Conservation (phyloP, 1,140 invertebrate species). For the Bombus picipes region DNA sequence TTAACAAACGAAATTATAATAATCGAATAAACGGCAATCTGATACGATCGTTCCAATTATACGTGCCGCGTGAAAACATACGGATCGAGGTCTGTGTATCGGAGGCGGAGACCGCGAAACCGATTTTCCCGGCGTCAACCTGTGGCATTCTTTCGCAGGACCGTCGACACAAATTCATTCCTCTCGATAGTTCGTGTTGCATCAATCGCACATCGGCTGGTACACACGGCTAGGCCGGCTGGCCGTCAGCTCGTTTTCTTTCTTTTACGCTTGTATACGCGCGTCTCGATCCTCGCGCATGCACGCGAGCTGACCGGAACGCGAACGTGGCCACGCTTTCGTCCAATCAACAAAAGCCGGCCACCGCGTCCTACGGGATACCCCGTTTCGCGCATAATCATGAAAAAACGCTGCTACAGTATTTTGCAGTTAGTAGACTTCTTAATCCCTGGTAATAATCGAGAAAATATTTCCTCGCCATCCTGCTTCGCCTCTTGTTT, state of each 20-base stretch:
- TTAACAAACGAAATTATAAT: background rate
- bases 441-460: constrained; percentile 43
- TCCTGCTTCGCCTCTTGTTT: background rate
- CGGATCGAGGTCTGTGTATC: background rate
- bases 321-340: constrained; percentile 10
- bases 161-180: constrained; percentile 64
- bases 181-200: constrained; percentile 66
- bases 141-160: constrained; percentile 66
- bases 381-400: constrained; percentile 45
- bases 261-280: constrained; percentile 56
- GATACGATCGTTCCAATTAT: background rate
- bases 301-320: constrained; percentile 9
- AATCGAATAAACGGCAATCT: background rate
- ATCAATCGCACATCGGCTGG: constrained; percentile 65
- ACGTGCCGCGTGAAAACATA: background rate
- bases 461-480: constrained; percentile 30
- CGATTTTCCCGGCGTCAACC: constrained; percentile 65
- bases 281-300: constrained; percentile 22
- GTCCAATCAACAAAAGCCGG: constrained; percentile 48
- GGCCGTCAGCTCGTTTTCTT: constrained; percentile 35
- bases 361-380: constrained; percentile 1
- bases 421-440: constrained; percentile 42
- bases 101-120: constrained; percentile 14
- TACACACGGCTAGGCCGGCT: constrained; percentile 11
- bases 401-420: constrained; percentile 21